phyloP scores from a whole-genome alignment of 2,888 invertebrate genomes.

The Folsomia candida region DNA sequence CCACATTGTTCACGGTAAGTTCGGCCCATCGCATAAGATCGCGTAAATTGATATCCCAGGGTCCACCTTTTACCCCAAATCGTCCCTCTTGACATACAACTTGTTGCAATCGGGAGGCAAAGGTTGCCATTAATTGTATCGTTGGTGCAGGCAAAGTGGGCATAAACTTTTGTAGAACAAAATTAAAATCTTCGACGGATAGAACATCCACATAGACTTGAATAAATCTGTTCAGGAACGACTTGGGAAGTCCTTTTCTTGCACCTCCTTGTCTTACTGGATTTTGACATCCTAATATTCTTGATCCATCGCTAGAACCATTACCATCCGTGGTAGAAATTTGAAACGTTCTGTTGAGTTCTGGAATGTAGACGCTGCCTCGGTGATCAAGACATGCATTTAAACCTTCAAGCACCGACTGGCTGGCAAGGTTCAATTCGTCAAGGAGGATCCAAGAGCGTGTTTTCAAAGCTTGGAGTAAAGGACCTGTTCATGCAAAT shows the following conservation, averaged over 20 bases:
- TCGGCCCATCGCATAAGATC: constrained; percentile 91
- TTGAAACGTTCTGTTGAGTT: constrained; percentile 80
- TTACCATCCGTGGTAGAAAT: constrained; percentile 57
- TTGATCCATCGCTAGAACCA: constrained; percentile 62
- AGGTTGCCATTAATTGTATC: constrained; percentile 70
- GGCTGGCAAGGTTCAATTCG: constrained; percentile 94
- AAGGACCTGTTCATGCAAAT: too few species aligned
- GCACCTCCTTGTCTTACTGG: constrained; percentile 94
- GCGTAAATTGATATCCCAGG: constrained; percentile 96
- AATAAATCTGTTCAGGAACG: constrained; percentile 95
- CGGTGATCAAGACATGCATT: constrained; percentile 98
- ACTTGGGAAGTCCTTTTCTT: constrained; percentile 89
- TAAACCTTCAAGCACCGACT: constrained; percentile 95
- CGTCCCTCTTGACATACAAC: constrained; percentile 64
- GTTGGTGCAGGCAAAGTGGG: constrained; percentile 62
- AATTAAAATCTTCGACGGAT: constrained; percentile 63
- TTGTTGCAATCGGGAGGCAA: constrained; percentile 68
- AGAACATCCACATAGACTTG: constrained; percentile 68
- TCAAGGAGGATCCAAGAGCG: constrained; percentile 96
- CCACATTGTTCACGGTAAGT: constrained; percentile 44
- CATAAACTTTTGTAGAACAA: constrained; percentile 68
- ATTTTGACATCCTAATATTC: constrained; percentile 97
- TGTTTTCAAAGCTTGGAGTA: constrained; percentile 84
- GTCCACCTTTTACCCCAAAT: constrained; percentile 80
- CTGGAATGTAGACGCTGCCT: constrained; percentile 92